phyloP scores from a whole-genome alignment of 2,797 vertebrate species.

The Microcaecilia unicolor region DNA sequence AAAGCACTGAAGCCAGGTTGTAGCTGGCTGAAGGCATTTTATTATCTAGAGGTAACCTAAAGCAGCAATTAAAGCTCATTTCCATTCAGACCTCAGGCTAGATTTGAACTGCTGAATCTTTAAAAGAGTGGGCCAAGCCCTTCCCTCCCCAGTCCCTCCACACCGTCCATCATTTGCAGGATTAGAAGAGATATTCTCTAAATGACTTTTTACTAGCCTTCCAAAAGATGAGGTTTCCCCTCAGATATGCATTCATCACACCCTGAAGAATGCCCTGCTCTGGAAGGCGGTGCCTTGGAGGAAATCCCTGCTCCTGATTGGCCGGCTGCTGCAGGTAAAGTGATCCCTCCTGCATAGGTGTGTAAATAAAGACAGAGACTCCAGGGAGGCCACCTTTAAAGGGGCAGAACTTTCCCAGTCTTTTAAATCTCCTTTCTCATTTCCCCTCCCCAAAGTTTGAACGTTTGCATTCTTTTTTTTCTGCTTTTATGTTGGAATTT shows the following conservation, averaged over 20 bases:
- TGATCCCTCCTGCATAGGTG: slow-evolving; percentile 60
- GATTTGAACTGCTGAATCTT: too few relatives aligned
- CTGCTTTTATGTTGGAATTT: too few relatives aligned
- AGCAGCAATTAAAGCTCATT: too few relatives aligned
- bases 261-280: slow-evolving; percentile 56
- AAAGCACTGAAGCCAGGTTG: too few relatives aligned
- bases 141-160: too few relatives aligned
- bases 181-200: too few relatives aligned
- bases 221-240: background rate
- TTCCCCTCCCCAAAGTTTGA: background rate
- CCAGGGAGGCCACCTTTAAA: slow-evolving; percentile 31
- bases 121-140: too few relatives aligned
- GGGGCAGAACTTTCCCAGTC: slow-evolving; percentile 28
- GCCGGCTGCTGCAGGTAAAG: slow-evolving; percentile 53
- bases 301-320: slow-evolving; percentile 54
- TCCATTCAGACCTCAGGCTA: too few relatives aligned
- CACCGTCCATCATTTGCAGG: too few relatives aligned
- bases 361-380: slow-evolving; percentile 67
- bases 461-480: too few relatives aligned
- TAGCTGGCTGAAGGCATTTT: too few relatives aligned
- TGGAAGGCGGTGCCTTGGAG: slow-evolving; percentile 43
- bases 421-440: background rate
- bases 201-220: background rate
- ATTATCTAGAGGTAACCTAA: too few relatives aligned
- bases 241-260: slow-evolving; percentile 2